These are phyloP conservation scores for Sphaeramia orbicularis DNA, from an alignment of 2,797 vertebrate species.

Conservation along the genomic window DNA sequence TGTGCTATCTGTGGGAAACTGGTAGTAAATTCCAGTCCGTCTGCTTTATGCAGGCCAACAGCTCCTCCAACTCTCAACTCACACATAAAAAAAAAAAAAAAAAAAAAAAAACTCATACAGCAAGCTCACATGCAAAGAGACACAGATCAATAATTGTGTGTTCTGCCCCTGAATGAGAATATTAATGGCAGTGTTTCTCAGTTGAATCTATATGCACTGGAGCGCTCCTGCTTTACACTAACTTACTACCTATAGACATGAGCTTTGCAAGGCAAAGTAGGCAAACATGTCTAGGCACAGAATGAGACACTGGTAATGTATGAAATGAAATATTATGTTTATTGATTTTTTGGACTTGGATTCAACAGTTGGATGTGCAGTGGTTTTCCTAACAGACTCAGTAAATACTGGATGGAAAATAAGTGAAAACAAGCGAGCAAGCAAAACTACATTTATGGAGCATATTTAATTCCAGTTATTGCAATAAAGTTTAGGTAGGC, in stretches of 20 bases:
- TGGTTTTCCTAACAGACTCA: not conserved
- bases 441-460: too few species aligned
- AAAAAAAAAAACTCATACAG: not conserved
- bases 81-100: not conserved
- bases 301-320: not conserved
- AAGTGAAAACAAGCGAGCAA: not conserved
- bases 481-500: too few species aligned
- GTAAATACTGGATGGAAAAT: conserved; percentile 2
- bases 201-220: conserved; percentile 21
- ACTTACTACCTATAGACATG: not conserved
- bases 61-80: conserved; percentile 17
- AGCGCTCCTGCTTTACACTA: conserved; percentile 6
- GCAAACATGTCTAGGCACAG: not conserved
- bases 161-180: conserved; percentile 37
- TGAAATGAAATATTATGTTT: not conserved
- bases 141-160: conserved; percentile 45
- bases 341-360: not conserved
- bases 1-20: conserved; percentile 22
- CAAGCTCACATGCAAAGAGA: not conserved
- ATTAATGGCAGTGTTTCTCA: conserved; percentile 33
- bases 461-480: too few species aligned
- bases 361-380: conserved; percentile 15
- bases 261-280: not conserved
- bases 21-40: conserved; percentile 19
- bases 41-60: conserved; percentile 23